A percentile compares a stretch with the other conserved stretches of the same genome.
Conservation (phyloP, 2,888 invertebrate species). For the Mesorhabditis belari region DNA sequence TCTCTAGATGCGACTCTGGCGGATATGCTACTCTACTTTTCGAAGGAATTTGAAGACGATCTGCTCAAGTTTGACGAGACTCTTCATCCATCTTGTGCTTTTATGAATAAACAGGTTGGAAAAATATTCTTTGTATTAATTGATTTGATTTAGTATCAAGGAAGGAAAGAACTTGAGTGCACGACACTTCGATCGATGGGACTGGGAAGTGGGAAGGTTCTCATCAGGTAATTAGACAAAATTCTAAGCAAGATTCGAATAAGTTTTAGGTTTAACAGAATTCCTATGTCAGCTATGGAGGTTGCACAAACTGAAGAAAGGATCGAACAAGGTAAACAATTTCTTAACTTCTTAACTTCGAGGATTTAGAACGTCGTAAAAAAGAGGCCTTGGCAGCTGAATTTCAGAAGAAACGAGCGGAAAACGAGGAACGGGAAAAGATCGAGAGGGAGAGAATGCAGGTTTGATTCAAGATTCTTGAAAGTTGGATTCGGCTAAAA, state of each 20-base stretch:
- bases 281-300: not conserved
- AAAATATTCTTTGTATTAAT: not conserved
- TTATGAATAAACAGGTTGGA: conserved; percentile 32
- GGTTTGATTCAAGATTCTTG: not conserved
- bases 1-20: conserved; percentile 8
- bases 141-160: conserved; percentile 13
- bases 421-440: not conserved
- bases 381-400: not conserved
- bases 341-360: no score
- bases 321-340: no score
- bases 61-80: conserved; percentile 9
- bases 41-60: conserved; percentile 15
- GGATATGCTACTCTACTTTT: conserved; percentile 17
- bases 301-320: no score
- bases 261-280: not conserved
- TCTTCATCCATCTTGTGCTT: conserved; percentile 22
- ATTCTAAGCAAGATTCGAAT: no score
- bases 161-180: not conserved
- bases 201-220: conserved; percentile 6
- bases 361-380: not conserved
- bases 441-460: not conserved
- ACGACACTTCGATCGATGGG: conserved; percentile 15
- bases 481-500: no score
- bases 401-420: not conserved
- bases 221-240: no score